A percentile compares a stretch with the other conserved stretches of the same genome.
Evolutionary conservation across 2,888 invertebrate genomes (phyloP).

Genomic region (Mycalesis mineus): DNA sequence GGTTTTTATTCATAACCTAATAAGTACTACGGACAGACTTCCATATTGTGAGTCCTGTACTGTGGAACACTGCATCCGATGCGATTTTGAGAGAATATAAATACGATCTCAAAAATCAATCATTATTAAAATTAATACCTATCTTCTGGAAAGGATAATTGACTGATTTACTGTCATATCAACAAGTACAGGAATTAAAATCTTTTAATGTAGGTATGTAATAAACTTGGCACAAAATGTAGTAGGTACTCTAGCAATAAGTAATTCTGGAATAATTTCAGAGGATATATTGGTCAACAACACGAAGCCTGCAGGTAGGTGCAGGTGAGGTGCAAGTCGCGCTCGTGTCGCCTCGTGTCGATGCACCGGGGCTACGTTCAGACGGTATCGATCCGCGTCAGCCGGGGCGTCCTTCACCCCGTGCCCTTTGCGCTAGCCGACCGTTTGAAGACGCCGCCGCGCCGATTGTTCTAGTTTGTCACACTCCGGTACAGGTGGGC

Average conservation of each 20-base stretch:
- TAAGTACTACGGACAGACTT: slow-evolving; percentile 2
- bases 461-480: slow-evolving; percentile 1
- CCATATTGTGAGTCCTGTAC: not conserved
- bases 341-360: not conserved
- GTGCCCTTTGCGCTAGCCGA: slow-evolving; percentile 60
- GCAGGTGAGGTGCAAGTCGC: not conserved
- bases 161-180: too few species aligned
- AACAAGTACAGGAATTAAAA: too few species aligned
- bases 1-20: not conserved
- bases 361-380: slow-evolving; percentile 3
- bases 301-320: too few species aligned
- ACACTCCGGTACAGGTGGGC: not conserved
- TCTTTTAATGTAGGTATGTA: too few species aligned
- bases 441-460: slow-evolving; percentile 37
- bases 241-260: too few species aligned
- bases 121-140: too few species aligned
- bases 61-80: not conserved
- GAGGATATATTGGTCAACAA: too few species aligned
- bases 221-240: too few species aligned
- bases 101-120: not conserved
- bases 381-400: slow-evolving; percentile 63
- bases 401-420: slow-evolving; percentile 66
- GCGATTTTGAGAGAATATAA: not conserved
- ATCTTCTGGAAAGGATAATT: too few species aligned
- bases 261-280: too few species aligned